phyloP scores from a whole-genome alignment of 2,888 invertebrate genomes.

The Heterodera filipjevi region DNA sequence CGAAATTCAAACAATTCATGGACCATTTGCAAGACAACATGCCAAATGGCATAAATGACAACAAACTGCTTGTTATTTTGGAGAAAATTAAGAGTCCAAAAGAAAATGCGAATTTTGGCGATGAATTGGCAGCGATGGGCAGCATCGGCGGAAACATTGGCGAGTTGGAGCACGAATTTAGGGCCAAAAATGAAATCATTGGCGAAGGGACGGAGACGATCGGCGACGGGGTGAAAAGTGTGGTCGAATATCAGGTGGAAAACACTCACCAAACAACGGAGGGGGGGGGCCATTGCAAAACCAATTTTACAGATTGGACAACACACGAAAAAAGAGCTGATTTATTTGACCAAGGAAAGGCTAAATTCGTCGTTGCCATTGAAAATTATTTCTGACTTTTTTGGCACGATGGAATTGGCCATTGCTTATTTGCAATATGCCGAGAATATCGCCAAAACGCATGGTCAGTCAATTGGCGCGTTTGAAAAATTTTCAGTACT shows the following conservation, averaged over 20 bases:
- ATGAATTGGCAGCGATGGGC: neutral
- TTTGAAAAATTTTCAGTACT: too few species aligned
- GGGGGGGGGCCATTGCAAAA: neutral
- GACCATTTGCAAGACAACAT: neutral
- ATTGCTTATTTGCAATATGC: neutral
- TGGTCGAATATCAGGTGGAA: neutral
- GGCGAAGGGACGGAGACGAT: neutral
- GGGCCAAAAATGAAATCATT: neutral
- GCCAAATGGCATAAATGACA: neutral
- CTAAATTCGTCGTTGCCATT: neutral
- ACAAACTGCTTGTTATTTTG: neutral
- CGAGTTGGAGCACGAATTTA: neutral
- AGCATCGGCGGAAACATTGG: neutral
- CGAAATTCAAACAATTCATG: neutral
- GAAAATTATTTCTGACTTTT: neutral
- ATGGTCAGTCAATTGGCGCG: neutral
- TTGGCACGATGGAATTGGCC: neutral
- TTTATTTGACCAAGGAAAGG: neutral
- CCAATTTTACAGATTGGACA: neutral
- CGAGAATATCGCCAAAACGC: neutral
- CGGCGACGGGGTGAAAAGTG: neutral
- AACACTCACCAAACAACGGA: neutral
- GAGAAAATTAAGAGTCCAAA: neutral
- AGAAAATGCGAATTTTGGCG: neutral
- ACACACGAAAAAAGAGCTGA: neutral